A percentile compares a stretch with the other conserved stretches of the same genome.
Evolutionary conservation across 2,797 vertebrate species (phyloP).

Genomic region (Morus bassanus): DNA sequence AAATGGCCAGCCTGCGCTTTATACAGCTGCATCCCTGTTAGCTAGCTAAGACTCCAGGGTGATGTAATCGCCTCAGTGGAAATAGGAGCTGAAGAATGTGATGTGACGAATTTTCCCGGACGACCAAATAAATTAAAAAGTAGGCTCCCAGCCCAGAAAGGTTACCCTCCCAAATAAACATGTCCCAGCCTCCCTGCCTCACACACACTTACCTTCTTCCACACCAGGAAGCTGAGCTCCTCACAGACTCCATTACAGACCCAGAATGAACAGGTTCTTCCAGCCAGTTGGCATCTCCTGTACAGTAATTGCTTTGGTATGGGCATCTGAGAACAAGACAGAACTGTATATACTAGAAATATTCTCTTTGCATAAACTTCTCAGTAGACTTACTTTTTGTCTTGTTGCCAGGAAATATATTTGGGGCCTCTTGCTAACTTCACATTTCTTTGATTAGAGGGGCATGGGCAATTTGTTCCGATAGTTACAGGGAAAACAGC

Average conservation of each 20-base stretch:
- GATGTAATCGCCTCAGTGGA: conserved; percentile 24
- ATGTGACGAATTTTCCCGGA: conserved; percentile 2
- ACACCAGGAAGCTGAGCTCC: conserved; percentile 8
- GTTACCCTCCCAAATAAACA: conserved; percentile 48
- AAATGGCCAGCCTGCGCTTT: not conserved
- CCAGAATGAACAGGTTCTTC: conserved; percentile 52
- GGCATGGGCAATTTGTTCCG: conserved; percentile 1
- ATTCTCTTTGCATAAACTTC: conserved; percentile 52
- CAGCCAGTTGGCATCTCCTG: not conserved
- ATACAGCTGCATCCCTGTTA: not conserved
- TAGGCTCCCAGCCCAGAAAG: conserved; percentile 46
- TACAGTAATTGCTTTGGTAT: conserved; percentile 40
- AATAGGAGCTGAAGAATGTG: conserved; percentile 40
- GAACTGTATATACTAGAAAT: conserved; percentile 48
- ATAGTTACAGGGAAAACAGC: not conserved
- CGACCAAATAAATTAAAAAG: conserved; percentile 55
- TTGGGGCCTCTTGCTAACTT: conserved; percentile 23
- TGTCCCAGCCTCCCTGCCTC: conserved; percentile 14
- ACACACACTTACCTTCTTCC: conserved; percentile 28
- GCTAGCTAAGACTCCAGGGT: not conserved
- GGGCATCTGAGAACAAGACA: conserved; percentile 55
- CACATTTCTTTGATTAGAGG: conserved; percentile 49
- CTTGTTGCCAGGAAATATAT: conserved; percentile 48
- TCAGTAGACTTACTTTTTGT: conserved; percentile 56
- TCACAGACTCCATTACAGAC: conserved; percentile 19